A percentile compares a stretch with the other conserved stretches of the same genome.
Evolutionary conservation across 92 coral and sea anemone genomes (phyloP).

Genomic region (Phymanthus crucifer): DNA sequence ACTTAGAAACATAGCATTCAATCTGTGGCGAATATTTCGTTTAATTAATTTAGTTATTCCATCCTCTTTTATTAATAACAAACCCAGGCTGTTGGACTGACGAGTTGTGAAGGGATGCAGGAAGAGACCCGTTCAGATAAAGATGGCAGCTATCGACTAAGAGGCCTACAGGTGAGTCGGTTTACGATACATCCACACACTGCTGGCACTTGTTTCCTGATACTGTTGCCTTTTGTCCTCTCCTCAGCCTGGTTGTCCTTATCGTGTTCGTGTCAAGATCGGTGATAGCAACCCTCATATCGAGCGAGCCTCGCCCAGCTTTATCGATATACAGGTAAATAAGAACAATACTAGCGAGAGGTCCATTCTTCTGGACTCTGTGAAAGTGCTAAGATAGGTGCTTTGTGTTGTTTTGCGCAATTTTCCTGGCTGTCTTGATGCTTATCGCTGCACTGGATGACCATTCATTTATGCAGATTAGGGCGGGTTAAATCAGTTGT

Average conservation of each 20-base stretch:
- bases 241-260: constrained; percentile 92
- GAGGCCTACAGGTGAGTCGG: constrained; percentile 86
- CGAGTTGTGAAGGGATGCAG: constrained; percentile 93
- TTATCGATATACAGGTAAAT: constrained; percentile 82
- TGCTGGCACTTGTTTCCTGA: background rate
- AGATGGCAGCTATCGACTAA: constrained; percentile 86
- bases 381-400: too few species aligned
- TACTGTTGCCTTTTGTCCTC: background rate
- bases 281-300: constrained; percentile 88
- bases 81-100: constrained; percentile 82
- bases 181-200: background rate
- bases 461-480: too few species aligned
- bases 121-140: constrained; percentile 94
- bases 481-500: too few species aligned
- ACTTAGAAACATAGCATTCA: too few species aligned
- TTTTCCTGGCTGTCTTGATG: too few species aligned
- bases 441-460: too few species aligned
- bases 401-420: too few species aligned
- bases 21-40: too few species aligned
- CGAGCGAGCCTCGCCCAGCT: constrained; percentile 86
- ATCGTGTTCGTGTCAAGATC: constrained; percentile 87
- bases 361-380: too few species aligned
- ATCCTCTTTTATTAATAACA: background rate
- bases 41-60: too few species aligned
- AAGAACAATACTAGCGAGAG: background rate